A percentile compares a stretch with the other conserved stretches of the same genome.
Evolutionary conservation across 2,797 vertebrate species (phyloP).

Genomic region (Platyrinchus mystaceus): DNA sequence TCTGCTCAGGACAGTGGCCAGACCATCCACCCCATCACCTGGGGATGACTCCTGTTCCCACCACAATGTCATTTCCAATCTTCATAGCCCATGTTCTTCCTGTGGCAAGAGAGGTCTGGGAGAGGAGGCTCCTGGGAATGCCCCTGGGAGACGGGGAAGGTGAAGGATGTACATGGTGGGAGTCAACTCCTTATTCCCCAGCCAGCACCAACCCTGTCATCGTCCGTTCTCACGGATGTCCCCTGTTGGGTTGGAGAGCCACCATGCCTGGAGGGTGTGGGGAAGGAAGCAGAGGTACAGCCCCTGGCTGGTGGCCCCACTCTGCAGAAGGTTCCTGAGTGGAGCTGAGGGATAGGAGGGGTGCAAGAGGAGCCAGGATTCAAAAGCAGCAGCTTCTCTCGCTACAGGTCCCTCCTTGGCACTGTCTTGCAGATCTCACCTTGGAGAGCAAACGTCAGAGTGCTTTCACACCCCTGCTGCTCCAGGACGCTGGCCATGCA

Average conservation of each 20-base stretch:
- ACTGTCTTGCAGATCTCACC: neutral
- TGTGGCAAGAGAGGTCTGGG: neutral
- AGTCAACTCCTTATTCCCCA: neutral
- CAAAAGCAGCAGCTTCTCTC: fast-evolving
- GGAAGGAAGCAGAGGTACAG: neutral
- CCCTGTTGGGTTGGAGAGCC: neutral
- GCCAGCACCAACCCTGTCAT: neutral
- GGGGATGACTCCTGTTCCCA: neutral
- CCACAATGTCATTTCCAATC: neutral
- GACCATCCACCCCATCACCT: neutral
- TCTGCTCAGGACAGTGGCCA: neutral
- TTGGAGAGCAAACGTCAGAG: neutral
- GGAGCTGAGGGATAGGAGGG: fast-evolving
- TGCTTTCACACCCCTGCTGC: neutral
- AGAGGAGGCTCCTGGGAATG: neutral
- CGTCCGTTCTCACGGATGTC: neutral
- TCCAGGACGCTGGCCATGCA: fast-evolving
- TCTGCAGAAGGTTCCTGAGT: neutral
- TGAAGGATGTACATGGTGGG: neutral
- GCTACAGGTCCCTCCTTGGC: neutral
- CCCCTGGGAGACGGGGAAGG: neutral
- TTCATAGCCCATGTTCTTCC: neutral
- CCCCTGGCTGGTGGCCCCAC: fast-evolving
- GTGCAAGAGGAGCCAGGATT: neutral
- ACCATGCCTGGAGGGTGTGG: fast-evolving